Base-by-base conservation (phyloP, 1,140 invertebrate species). In the Wasmannia auropunctata region DNA sequence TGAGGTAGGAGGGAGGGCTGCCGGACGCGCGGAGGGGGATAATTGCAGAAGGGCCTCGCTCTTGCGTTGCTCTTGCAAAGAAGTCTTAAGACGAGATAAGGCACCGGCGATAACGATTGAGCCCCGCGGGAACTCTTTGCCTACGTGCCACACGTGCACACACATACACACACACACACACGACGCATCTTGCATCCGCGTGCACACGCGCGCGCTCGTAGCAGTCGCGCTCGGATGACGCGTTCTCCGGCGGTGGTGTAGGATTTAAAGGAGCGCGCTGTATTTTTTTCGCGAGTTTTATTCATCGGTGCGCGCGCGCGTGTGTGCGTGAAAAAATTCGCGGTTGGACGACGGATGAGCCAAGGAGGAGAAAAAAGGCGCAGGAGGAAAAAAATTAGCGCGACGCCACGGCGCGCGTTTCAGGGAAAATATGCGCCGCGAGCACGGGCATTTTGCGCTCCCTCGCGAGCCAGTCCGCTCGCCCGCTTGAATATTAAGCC, bases 81-180 rank as follows among this genome's bases (percentile, higher is more conserved):
- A 90, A 93, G 93, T 91, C 91, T 92, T 90, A 87, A 92, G 91
- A 90, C 83, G 92, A 94, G 93, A 94, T 94, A 94, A 94, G 93
- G 92, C 87, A 84, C 83, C 88, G 89, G 88, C 91, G 93, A 94
- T 94, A 94, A 94, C 90, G 93, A 94, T 93, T 93, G 88, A 90
- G 92, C 93, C 93, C 93, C 91, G 93, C 92, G 93, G 94, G 91
- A 92, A 94, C 92, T 93, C 90, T 93, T 81, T 90, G 91, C 88
- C 89, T 93, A 92, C 90, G 91, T 91, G 91, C 92, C 91, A 90
- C 88, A 91, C 90, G 81, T 83, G 63, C 70, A 87, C 75, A 79
- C 76, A 54, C 46, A 25, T 75, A 58, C 51, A 43, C 79, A 74
- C 19, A 34, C 10, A n/a, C 2, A 31, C 25, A 28, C 14, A 28